These are phyloP conservation scores for Scarus forsteni DNA, from an alignment of 2,797 vertebrate species.

Conservation along the genomic window DNA sequence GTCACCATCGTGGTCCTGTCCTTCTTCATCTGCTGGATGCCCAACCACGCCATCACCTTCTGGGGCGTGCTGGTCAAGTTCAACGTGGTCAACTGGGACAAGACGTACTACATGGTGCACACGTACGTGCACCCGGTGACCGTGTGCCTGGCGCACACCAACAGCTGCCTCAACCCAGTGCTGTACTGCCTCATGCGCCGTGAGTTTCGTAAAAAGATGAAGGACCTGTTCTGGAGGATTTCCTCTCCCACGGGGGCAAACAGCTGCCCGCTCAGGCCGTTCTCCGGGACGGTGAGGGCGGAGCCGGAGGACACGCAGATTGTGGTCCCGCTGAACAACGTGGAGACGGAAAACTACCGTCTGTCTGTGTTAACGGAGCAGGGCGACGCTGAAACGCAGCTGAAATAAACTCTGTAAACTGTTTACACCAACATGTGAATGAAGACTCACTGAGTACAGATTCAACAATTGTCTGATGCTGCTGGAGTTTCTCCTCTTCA, in stretches of 20 bases:
- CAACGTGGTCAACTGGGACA: constrained; percentile 77
- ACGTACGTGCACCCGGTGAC: constrained; percentile 82
- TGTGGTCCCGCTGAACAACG: constrained; percentile 70
- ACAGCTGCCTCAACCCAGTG: constrained; percentile 84
- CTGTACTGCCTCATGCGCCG: constrained; percentile 82
- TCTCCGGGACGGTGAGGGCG: constrained; percentile 68
- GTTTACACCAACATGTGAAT: neutral
- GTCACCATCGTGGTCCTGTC: constrained; percentile 80
- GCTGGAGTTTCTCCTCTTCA: neutral
- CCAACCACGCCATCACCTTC: constrained; percentile 79
- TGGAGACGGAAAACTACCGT: constrained; percentile 75
- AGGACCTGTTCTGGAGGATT: constrained; percentile 83
- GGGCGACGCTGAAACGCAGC: constrained; percentile 49
- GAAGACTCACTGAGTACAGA: neutral
- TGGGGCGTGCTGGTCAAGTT: constrained; percentile 84
- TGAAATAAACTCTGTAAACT: neutral
- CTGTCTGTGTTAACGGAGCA: constrained; percentile 64
- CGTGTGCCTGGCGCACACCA: constrained; percentile 81
- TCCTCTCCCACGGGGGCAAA: constrained; percentile 69
- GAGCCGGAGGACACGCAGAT: constrained; percentile 70
- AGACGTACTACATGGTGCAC: constrained; percentile 77
- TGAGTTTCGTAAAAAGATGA: constrained; percentile 81
- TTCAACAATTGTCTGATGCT: neutral
- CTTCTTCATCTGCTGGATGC: constrained; percentile 81
- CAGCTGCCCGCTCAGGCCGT: constrained; percentile 73